phyloP scores from a whole-genome alignment of 2,113 vertebrate species.

The Bostrychus sinensis region DNA sequence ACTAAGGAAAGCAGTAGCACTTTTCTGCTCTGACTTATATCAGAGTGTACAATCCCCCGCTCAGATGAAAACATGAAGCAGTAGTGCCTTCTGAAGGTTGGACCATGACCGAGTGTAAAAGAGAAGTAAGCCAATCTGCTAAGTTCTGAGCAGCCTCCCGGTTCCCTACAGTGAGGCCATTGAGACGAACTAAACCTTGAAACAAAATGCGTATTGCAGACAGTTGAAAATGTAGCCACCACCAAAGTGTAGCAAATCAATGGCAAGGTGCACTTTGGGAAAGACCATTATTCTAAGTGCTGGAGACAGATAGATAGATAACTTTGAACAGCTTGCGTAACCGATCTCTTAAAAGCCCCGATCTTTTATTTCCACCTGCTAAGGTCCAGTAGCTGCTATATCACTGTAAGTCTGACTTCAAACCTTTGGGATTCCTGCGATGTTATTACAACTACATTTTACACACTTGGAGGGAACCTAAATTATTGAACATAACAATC shows the following conservation, averaged over 20 bases:
- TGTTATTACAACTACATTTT: not conserved
- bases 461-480: not conserved
- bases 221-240: not conserved
- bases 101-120: not conserved
- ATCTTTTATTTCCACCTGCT: not conserved
- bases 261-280: not conserved
- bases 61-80: not conserved
- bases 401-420: not conserved
- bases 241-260: not conserved
- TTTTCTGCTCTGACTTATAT: not conserved
- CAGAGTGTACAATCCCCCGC: not conserved
- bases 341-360: not conserved
- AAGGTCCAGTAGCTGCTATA: not conserved
- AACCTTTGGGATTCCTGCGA: not conserved
- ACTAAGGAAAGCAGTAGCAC: too few species aligned
- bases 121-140: not conserved
- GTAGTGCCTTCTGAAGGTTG: not conserved
- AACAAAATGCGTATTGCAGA: not conserved
- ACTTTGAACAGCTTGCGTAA: not conserved
- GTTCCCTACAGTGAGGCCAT: too few species aligned
- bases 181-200: not conserved
- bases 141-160: not conserved
- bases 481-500: constrained; percentile 16
- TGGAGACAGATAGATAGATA: not conserved
- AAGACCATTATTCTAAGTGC: not conserved